Percentiles rank a stretch among this genome's conserved stretches.
These are phyloP conservation scores for Melanostoma mellinum DNA, from an alignment of 2,888 invertebrate species.

Conservation along the genomic window DNA sequence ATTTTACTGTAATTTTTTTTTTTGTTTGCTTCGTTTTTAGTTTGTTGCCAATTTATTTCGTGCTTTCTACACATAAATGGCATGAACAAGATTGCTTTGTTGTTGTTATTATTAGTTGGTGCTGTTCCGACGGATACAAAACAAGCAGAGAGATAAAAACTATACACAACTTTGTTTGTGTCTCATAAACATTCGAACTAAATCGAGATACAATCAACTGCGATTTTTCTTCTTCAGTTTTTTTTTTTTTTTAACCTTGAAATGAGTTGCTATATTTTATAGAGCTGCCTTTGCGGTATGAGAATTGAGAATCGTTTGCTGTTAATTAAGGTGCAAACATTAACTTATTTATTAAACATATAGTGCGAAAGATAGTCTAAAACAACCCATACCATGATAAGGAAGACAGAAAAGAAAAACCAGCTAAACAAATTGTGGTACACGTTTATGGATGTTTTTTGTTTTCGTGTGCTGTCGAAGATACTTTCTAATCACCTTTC, in stretches of 20 bases:
- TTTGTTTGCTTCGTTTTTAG: slow-evolving; percentile 28
- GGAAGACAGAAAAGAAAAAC: neutral
- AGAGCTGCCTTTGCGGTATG: slow-evolving; percentile 31
- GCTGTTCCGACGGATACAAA: slow-evolving; percentile 18
- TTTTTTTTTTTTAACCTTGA: slow-evolving; percentile 46
- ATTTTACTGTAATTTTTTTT: slow-evolving; percentile 22
- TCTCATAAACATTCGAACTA: slow-evolving; percentile 59
- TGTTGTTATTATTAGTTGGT: slow-evolving; percentile 7
- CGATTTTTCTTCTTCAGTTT: neutral
- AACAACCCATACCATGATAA: neutral
- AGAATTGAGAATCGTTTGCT: slow-evolving; percentile 43
- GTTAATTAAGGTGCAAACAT: slow-evolving; percentile 64
- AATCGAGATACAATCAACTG: slow-evolving; percentile 61
- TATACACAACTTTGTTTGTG: slow-evolving; percentile 20
- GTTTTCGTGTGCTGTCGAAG: neutral
- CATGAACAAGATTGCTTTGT: slow-evolving; percentile 57
- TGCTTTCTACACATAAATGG: slow-evolving; percentile 72
- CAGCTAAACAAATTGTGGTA: neutral
- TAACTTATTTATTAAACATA: slow-evolving; percentile 53
- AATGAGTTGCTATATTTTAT: slow-evolving; percentile 51
- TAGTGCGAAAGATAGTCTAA: slow-evolving; percentile 7
- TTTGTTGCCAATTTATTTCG: slow-evolving; percentile 60
- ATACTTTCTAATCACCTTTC: slow-evolving; percentile 48
- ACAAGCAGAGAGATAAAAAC: slow-evolving; percentile 18
- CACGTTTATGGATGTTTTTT: too few species aligned